These are phyloP conservation scores for Centroberyx gerrardi DNA, from an alignment of 2,797 vertebrate species.

Conservation along the genomic window DNA sequence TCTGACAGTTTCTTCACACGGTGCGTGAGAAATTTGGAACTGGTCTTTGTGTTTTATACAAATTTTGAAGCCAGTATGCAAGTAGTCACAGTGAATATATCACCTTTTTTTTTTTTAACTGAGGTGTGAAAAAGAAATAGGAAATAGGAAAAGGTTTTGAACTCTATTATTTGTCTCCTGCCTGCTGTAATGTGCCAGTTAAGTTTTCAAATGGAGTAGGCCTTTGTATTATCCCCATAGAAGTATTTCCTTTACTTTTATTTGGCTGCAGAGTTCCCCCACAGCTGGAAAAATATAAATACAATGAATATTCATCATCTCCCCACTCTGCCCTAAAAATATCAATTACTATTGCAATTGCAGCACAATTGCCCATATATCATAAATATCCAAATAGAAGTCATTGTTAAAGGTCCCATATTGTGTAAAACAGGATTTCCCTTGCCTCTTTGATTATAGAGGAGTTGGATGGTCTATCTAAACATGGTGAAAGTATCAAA, in stretches of 20 bases:
- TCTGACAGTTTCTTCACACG: constrained; percentile 1
- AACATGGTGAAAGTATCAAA: too few relatives aligned
- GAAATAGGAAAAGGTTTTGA: neutral
- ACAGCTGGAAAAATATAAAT: too few relatives aligned
- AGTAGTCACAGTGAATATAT: constrained; percentile 12
- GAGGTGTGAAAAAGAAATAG: constrained; percentile 29
- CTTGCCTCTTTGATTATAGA: too few relatives aligned
- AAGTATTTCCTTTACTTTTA: neutral
- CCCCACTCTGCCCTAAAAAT: too few relatives aligned
- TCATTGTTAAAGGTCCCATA: too few relatives aligned
- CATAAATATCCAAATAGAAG: too few relatives aligned
- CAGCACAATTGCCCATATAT: too few relatives aligned
- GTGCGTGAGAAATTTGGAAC: constrained; percentile 38
- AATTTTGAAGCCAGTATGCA: neutral
- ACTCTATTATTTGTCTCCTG: constrained; percentile 28
- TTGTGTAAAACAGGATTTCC: too few relatives aligned
- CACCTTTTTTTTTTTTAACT: constrained; percentile 11
- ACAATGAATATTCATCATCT: too few relatives aligned
- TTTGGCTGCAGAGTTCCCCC: neutral
- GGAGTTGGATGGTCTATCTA: too few relatives aligned
- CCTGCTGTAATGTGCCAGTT: neutral
- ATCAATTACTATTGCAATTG: too few relatives aligned
- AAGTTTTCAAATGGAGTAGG: neutral
- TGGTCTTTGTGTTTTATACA: constrained; percentile 26
- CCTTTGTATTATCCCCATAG: too few relatives aligned